These are phyloP conservation scores for Nasalis larvatus DNA, from an alignment of 2,113 vertebrate genomes.

Conservation along the genomic window DNA sequence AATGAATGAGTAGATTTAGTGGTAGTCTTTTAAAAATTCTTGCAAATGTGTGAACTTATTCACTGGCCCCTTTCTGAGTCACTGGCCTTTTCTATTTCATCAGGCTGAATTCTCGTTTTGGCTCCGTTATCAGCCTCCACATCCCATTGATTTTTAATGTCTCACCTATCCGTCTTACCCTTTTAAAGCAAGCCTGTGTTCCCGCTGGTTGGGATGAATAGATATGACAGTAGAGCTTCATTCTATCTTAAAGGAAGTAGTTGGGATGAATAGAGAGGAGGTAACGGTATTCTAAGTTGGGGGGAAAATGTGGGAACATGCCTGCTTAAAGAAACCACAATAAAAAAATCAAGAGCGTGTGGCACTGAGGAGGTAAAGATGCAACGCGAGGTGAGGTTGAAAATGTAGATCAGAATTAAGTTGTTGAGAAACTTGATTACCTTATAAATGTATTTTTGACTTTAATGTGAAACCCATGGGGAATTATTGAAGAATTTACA, in stretches of 20 bases:
- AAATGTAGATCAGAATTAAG: not conserved
- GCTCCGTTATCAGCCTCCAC: not conserved
- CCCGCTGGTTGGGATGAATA: not conserved
- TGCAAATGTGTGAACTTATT: not conserved
- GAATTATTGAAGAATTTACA: not conserved
- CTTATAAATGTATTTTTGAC: not conserved
- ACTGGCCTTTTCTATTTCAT: not conserved
- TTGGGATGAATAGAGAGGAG: fast-evolving
- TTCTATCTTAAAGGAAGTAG: not conserved
- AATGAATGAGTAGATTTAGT: not conserved
- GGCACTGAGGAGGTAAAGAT: not conserved
- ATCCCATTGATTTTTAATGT: not conserved
- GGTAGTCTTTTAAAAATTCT: not conserved
- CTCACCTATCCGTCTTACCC: not conserved
- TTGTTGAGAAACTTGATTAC: not conserved
- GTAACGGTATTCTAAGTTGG: fast-evolving
- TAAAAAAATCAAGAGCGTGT: not conserved
- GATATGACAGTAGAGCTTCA: fast-evolving
- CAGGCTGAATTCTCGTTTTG: not conserved
- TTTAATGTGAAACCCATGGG: not conserved
- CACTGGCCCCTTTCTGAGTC: not conserved
- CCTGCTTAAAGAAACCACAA: not conserved
- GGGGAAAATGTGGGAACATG: not conserved
- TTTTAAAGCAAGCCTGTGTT: not conserved
- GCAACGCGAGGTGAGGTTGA: not conserved